These are phyloP conservation scores for Drosophila lutescens DNA, from an alignment of 2,888 invertebrate species.

Conservation along the genomic window DNA sequence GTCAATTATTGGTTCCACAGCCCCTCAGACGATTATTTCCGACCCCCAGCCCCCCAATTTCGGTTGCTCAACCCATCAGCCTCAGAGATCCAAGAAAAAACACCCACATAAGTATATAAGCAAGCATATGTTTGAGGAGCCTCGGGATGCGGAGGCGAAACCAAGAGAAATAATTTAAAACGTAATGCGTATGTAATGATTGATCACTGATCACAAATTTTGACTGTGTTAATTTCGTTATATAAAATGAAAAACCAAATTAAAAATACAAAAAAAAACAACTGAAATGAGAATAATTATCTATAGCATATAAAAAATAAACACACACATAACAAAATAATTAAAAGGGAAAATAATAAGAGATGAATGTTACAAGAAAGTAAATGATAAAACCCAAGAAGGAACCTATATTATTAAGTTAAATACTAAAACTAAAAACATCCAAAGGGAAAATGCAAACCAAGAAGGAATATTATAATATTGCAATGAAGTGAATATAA, in stretches of 20 bases:
- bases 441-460: slow-evolving; percentile 58
- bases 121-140: slow-evolving; percentile 57
- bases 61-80: slow-evolving; percentile 56
- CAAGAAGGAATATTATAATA: slow-evolving; percentile 76
- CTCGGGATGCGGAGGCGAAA: slow-evolving; percentile 25
- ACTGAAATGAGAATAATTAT: slow-evolving; percentile 69
- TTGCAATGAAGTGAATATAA: slow-evolving; percentile 78
- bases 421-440: slow-evolving; percentile 70
- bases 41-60: slow-evolving; percentile 33
- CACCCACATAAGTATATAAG: slow-evolving; percentile 55
- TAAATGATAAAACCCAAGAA: slow-evolving; percentile 47
- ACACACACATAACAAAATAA: slow-evolving; percentile 58
- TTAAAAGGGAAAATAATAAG: slow-evolving; percentile 59
- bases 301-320: slow-evolving; percentile 68
- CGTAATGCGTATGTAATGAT: slow-evolving; percentile 81
- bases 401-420: slow-evolving; percentile 78
- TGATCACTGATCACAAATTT: slow-evolving; percentile 84
- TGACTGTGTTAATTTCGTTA: slow-evolving; percentile 85
- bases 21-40: slow-evolving; percentile 17
- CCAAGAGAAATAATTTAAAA: slow-evolving; percentile 53
- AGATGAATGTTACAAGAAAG: slow-evolving; percentile 73
- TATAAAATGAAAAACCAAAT: slow-evolving; percentile 69
- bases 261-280: slow-evolving; percentile 47
- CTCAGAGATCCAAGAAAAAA: slow-evolving; percentile 12
- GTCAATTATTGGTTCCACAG: slow-evolving; percentile 42